Conservation (phyloP, 2,113 vertebrate genomes). For the Dendrocopos noguchii region DNA sequence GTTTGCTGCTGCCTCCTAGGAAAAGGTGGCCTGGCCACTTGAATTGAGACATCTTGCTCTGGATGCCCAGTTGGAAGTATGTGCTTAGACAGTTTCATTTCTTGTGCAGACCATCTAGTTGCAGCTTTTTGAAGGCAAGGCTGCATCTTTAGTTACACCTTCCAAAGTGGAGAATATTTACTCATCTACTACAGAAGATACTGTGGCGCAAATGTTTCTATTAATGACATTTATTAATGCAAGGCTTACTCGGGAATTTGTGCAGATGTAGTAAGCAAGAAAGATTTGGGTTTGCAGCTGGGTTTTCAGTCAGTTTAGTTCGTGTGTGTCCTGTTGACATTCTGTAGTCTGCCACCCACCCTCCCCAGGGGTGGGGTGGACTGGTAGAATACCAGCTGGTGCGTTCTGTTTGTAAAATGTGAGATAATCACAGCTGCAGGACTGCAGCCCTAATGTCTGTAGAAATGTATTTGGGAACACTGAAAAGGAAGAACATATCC, state of each 20-base stretch:
- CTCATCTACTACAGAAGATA: background rate
- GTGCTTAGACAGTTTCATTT: background rate
- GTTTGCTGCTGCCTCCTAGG: background rate
- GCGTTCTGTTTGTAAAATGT: slow-evolving; percentile 43
- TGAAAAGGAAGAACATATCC: background rate
- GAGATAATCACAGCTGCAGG: slow-evolving; percentile 48
- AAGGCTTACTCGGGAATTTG: background rate
- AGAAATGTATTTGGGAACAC: slow-evolving; percentile 13
- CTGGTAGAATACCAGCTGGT: slow-evolving; percentile 64
- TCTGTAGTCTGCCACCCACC: slow-evolving; percentile 31
- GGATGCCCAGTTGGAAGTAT: background rate
- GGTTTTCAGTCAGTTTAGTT: slow-evolving; percentile 17
- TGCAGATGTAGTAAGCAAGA: background rate
- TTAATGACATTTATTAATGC: background rate
- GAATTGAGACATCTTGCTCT: background rate
- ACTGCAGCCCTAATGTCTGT: background rate
- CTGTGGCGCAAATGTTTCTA: background rate
- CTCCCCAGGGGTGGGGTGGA: slow-evolving; percentile 9
- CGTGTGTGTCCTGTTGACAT: slow-evolving; percentile 49
- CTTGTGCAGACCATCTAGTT: background rate
- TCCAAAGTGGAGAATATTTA: background rate
- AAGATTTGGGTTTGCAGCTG: background rate
- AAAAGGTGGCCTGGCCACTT: background rate
- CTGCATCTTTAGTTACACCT: background rate
- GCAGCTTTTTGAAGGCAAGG: background rate